These are phyloP conservation scores for Microcebus jonahi DNA, from an alignment of 2,113 vertebrate genomes.

Conservation along the genomic window DNA sequence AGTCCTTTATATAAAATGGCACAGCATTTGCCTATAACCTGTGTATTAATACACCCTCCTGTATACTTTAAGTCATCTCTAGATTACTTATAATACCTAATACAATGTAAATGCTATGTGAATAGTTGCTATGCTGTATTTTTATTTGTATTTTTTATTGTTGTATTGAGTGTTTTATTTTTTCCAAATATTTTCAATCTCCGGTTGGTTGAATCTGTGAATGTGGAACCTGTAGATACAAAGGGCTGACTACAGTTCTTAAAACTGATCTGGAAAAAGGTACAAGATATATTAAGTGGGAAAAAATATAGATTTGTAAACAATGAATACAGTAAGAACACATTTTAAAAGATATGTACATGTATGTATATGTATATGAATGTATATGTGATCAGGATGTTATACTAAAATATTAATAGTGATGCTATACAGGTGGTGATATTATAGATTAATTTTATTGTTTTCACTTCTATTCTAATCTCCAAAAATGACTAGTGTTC, in stretches of 20 bases:
- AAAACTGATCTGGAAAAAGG: constrained; percentile 40
- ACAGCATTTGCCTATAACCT: neutral
- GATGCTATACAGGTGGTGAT: neutral
- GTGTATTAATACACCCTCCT: neutral
- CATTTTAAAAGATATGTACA: neutral
- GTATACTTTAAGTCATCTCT: neutral
- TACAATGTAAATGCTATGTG: neutral
- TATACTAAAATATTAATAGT: neutral
- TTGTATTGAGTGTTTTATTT: neutral
- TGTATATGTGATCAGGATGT: neutral
- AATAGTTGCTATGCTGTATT: neutral
- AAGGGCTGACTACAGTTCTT: neutral
- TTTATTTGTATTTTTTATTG: neutral
- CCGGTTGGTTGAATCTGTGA: neutral
- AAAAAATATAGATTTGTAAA: neutral
- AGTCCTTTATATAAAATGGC: neutral
- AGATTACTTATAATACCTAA: neutral
- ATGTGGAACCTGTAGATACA: neutral
- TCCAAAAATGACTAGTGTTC: constrained; percentile 4
- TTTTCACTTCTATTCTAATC: neutral
- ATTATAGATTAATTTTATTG: neutral
- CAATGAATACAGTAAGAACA: neutral
- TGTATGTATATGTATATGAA: neutral
- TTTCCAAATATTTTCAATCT: neutral
- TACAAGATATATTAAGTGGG: neutral